Evolutionary conservation across 2,797 vertebrate genomes (phyloP).

Genomic region (Macropus fuliginosus): DNA sequence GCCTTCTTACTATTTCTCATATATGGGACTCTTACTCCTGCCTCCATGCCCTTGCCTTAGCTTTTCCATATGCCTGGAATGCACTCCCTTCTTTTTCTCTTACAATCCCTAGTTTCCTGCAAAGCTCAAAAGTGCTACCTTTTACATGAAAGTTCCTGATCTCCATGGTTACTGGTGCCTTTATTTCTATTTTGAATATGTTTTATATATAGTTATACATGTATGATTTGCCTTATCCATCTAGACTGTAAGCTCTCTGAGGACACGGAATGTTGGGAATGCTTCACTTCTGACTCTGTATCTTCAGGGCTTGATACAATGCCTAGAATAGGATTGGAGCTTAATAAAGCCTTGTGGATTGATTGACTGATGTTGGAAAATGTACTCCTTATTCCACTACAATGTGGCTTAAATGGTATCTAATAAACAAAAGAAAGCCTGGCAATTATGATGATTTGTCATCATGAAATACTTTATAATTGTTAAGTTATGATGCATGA

Average conservation of each 20-base stretch:
- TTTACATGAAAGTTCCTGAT: background rate
- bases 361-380: background rate
- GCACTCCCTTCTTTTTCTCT: background rate
- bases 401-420: conserved; percentile 37
- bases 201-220: background rate
- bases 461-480: conserved; percentile 66
- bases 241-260: background rate
- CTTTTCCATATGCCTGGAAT: background rate
- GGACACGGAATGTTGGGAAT: background rate
- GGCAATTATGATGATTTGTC: conserved; percentile 71
- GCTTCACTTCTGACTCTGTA: background rate
- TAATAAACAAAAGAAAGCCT: conserved; percentile 59
- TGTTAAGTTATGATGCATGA: conserved; percentile 63
- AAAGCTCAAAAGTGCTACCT: background rate
- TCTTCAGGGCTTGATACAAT: background rate
- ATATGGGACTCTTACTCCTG: background rate
- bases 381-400: conserved; percentile 47
- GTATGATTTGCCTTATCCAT: background rate
- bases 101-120: background rate
- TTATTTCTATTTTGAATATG: background rate
- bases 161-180: background rate
- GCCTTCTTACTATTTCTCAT: background rate
- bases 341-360: background rate
- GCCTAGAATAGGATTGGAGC: background rate
- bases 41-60: background rate